Evolutionary conservation across 2,113 vertebrate genomes (phyloP).

Genomic region (Himantopus leucocephalus): DNA sequence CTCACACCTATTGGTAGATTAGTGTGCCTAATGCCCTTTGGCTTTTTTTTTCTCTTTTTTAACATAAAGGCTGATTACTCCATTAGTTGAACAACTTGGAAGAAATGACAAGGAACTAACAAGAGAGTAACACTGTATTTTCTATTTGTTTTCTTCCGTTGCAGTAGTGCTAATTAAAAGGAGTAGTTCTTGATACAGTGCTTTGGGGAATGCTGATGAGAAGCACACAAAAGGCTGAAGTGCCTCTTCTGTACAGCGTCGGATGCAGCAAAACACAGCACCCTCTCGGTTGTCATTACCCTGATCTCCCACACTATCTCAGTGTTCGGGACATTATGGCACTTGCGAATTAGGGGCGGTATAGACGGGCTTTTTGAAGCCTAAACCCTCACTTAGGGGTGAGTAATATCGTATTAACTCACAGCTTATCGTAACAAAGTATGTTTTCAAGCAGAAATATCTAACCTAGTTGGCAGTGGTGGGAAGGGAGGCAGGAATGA

Average conservation of each 20-base stretch:
- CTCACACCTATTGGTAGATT: conserved; percentile 27
- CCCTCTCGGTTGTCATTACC: background rate
- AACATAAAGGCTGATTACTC: conserved; percentile 13
- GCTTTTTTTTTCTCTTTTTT: background rate
- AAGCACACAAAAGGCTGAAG: conserved; percentile 47
- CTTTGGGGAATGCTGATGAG: conserved; percentile 61
- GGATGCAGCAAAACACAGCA: background rate
- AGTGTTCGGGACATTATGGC: background rate
- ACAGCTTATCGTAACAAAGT: background rate
- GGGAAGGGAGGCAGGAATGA: background rate
- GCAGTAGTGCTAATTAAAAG: conserved; percentile 48
- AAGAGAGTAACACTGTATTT: conserved; percentile 59
- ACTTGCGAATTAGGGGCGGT: background rate
- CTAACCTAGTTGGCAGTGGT: background rate
- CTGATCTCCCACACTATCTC: background rate
- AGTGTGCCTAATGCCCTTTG: background rate
- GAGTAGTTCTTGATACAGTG: conserved; percentile 21
- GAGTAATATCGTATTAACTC: background rate
- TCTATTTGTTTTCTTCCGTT: conserved; percentile 48
- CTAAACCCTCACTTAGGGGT: background rate
- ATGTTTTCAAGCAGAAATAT: background rate
- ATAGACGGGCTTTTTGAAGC: background rate
- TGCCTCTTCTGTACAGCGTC: background rate
- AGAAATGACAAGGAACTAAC: conserved; percentile 55
- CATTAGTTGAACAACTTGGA: conserved; percentile 43